These are phyloP conservation scores for Sycophila texana DNA, from an alignment of 2,888 invertebrate species.

Conservation along the genomic window DNA sequence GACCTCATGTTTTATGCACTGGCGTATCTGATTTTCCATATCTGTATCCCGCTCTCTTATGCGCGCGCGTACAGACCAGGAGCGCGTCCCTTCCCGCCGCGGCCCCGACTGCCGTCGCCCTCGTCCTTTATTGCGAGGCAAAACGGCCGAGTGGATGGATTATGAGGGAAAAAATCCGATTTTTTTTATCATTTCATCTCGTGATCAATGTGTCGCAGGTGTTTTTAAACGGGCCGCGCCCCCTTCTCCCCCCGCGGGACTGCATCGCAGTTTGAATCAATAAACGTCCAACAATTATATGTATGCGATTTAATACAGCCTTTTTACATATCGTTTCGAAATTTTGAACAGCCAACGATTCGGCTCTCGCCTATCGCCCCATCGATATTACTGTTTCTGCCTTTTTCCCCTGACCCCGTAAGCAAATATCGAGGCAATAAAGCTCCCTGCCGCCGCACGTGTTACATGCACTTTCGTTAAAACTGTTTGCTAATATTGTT, in stretches of 20 bases:
- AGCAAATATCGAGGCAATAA: no score
- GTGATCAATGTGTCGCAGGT: slow-evolving; percentile 44
- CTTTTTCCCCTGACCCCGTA: no score
- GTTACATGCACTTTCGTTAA: no score
- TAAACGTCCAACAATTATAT: slow-evolving; percentile 43
- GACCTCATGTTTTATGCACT: slow-evolving; percentile 64
- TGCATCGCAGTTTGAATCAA: slow-evolving; percentile 28
- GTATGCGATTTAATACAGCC: slow-evolving; percentile 25
- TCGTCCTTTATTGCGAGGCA: slow-evolving; percentile 25
- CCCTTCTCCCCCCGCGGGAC: not conserved
- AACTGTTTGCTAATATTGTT: no score
- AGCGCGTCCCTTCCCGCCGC: not conserved
- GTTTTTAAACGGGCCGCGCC: slow-evolving; percentile 37
- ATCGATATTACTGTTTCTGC: not conserved
- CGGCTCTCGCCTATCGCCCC: slow-evolving; percentile 3
- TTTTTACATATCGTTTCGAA: slow-evolving; percentile 31
- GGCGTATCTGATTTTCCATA: slow-evolving; percentile 62
- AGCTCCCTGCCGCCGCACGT: no score
- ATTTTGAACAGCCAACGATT: slow-evolving; percentile 25
- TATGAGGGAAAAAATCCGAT: slow-evolving; percentile 45
- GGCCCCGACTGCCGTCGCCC: not conserved
- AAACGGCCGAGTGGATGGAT: slow-evolving; percentile 40
- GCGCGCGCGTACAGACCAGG: not conserved
- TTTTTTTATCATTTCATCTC: slow-evolving; percentile 47
- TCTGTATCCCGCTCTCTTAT: slow-evolving; percentile 26